Evolutionary conservation across 1,140 invertebrate genomes (phyloP).

Genomic region (Cotesia vestalis): DNA sequence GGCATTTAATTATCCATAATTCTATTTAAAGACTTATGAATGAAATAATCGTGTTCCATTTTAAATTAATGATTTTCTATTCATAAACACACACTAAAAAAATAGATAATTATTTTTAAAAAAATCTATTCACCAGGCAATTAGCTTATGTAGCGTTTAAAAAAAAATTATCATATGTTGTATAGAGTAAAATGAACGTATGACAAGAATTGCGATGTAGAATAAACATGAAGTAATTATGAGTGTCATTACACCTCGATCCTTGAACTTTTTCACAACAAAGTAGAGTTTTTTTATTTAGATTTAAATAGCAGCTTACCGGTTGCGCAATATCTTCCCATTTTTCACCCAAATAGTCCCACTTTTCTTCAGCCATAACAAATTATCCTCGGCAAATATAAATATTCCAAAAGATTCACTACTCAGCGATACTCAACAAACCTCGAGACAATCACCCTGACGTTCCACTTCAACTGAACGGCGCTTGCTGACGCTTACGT

Average conservation of each 20-base stretch:
- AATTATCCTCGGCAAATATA: neutral
- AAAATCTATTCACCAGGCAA: no score
- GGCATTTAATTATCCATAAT: neutral
- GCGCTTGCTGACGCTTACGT: conserved; percentile 26
- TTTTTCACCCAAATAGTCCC: conserved; percentile 34
- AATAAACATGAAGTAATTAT: conserved; percentile 23
- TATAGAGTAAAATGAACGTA: conserved; percentile 1
- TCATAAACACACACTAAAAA: neutral
- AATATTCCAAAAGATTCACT: neutral
- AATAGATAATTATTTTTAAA: no score
- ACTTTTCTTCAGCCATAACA: conserved; percentile 31
- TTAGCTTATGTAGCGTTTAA: neutral
- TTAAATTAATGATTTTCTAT: neutral
- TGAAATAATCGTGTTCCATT: neutral
- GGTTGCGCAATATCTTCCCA: conserved; percentile 36
- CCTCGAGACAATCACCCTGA: conserved; percentile 12
- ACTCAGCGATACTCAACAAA: neutral
- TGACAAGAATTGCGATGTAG: conserved; percentile 3
- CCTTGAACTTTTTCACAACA: conserved; percentile 28
- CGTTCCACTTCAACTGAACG: conserved; percentile 25
- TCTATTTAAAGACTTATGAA: neutral
- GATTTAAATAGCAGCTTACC: conserved; percentile 47
- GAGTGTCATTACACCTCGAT: conserved; percentile 14
- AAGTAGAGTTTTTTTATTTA: neutral
- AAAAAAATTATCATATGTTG: neutral